A percentile compares a stretch with the other conserved stretches of the same genome.
Evolutionary conservation across 2,113 vertebrate genomes (phyloP).

Genomic region (Chrysemys picta): DNA sequence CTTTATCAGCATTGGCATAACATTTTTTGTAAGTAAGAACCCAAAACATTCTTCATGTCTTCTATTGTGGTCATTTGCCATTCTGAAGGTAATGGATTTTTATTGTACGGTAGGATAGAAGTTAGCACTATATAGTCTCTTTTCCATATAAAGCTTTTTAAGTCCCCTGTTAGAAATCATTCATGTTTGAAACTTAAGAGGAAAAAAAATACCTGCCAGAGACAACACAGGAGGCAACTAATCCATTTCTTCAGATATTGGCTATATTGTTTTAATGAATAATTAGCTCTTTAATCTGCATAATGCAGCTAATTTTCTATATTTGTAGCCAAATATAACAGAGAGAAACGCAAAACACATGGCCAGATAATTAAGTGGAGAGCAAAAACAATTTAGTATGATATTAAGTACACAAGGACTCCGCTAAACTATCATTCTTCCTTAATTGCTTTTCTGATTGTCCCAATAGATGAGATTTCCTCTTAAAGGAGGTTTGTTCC

Average conservation of each 20-base stretch:
- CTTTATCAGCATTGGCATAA: neutral
- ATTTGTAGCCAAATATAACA: neutral
- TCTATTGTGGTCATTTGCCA: neutral
- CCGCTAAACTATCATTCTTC: neutral
- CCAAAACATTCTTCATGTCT: neutral
- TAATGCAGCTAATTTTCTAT: neutral
- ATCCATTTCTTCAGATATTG: neutral
- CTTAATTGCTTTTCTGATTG: neutral
- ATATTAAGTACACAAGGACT: neutral
- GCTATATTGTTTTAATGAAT: neutral
- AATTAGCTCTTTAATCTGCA: neutral
- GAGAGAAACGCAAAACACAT: neutral
- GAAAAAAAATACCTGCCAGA: neutral
- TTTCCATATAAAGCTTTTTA: rapidly evolving
- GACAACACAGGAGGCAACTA: neutral
- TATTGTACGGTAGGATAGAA: rapidly evolving
- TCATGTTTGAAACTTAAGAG: neutral
- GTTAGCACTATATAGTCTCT: neutral
- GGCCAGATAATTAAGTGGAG: neutral
- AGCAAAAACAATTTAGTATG: neutral
- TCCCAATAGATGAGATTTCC: neutral
- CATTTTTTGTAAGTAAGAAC: neutral
- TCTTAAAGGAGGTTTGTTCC: neutral
- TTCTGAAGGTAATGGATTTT: neutral
- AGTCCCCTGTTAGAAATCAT: neutral